These are phyloP conservation scores for Oscheius onirici DNA, from an alignment of 2,888 invertebrate genomes.

Conservation along the genomic window DNA sequence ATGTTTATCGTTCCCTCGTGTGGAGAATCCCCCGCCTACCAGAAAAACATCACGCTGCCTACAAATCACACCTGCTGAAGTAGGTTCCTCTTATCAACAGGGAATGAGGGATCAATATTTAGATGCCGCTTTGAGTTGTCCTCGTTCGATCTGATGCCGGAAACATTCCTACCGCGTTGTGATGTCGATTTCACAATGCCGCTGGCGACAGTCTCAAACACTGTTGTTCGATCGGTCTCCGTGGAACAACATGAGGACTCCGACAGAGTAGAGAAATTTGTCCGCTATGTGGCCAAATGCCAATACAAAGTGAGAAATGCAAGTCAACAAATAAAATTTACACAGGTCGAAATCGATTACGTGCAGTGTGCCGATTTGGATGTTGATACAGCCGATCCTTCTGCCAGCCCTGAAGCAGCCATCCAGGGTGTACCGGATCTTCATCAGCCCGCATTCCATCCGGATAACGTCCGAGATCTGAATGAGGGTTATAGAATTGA, in stretches of 20 bases:
- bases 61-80: conserved; percentile 92
- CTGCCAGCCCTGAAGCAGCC: conserved; percentile 55
- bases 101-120: not conserved
- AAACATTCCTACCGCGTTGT: conserved; percentile 86
- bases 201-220: conserved; percentile 90
- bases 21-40: conserved; percentile 97
- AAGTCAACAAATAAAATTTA: not conserved
- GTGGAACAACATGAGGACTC: conserved; percentile 75
- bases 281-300: conserved; percentile 92
- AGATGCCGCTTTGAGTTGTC: conserved; percentile 84
- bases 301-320: conserved; percentile 79
- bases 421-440: conserved; percentile 51
- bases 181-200: conserved; percentile 98
- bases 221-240: conserved; percentile 87
- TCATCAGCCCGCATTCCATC: conserved; percentile 62
- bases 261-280: conserved; percentile 96
- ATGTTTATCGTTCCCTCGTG: conserved; percentile 84
- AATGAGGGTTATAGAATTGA: conserved; percentile 69
- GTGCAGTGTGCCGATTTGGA: conserved; percentile 70
- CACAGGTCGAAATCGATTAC: conserved; percentile 71
- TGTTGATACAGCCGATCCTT: conserved; percentile 55
- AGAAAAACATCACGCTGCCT: conserved; percentile 98
- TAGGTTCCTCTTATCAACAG: conserved; percentile 27
- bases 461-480: conserved; percentile 46
- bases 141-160: conserved; percentile 95